A percentile compares a stretch with the other conserved stretches of the same genome.
Conservation (phyloP, 2,797 vertebrate species). For the Taeniopygia guttata region DNA sequence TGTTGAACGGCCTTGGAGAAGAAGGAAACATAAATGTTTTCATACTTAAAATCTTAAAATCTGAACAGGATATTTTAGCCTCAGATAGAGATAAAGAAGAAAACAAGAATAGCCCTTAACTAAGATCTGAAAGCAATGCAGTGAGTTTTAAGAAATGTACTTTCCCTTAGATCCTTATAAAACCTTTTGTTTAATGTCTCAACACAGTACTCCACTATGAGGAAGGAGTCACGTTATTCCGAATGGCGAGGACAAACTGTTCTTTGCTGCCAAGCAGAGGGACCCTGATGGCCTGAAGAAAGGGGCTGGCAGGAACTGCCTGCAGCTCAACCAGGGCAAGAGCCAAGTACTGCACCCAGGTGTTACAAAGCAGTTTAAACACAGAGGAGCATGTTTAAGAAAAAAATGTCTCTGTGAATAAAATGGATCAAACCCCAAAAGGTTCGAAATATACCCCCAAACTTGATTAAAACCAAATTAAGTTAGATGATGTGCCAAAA, state of each 20-base stretch:
- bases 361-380: not conserved
- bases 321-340: not conserved
- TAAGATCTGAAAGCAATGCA: not conserved
- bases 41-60: not conserved
- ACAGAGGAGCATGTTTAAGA: not conserved
- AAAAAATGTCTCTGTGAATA: not conserved
- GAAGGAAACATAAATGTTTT: not conserved
- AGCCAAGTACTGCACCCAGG: not conserved
- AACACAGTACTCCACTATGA: not conserved
- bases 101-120: not conserved
- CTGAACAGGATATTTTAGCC: not conserved
- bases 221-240: not conserved
- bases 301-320: not conserved
- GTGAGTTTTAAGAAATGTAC: not conserved
- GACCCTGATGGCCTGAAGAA: not conserved
- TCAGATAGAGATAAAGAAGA: not conserved
- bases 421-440: rapidly evolving
- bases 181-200: not conserved
- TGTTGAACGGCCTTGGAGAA: not conserved
- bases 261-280: not conserved
- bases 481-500: not conserved
- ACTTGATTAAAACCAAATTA: not conserved
- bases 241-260: not conserved
- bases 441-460: not conserved
- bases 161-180: not conserved